Evolutionary conservation across 2,888 invertebrate genomes (phyloP), one percentile per base, ranked within the genome.

Genomic region (Podotricha telesiphe): DNA sequence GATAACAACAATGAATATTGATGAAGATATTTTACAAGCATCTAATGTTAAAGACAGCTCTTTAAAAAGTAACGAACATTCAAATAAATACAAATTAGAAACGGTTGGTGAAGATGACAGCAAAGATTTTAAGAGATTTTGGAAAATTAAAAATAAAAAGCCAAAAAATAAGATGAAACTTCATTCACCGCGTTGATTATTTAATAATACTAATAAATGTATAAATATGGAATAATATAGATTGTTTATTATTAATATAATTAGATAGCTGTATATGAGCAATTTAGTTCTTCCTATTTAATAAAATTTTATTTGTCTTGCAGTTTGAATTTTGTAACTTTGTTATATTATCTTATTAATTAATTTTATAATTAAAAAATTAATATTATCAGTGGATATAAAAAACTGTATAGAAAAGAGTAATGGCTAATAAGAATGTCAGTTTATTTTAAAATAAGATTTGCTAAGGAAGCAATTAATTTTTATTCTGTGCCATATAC

Each of bases 121-220:
- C 40, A 82, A 77, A 72, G 86, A 87, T 64, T 81, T 84, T 70
- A 78, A 79, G 74, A 77, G 85, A 70, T 85, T 90, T 76, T 89
- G 85, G 88, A 76, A 76, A 20, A 45, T 47, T 42, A 72, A 67
- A 64, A 64, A 65, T 2, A 79, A 76, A 73, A 75, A 62, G 19
- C 75, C 73, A 71, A 87, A 85, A 65, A 50, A 78, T 71, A 86
- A 83, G 73, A 34, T 71, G 45, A 71, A 68, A 13, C 53, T 65
- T 8, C 20, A 58, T 51, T 45, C 65, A 0, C 20, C 61, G 34
- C 71, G 56, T 34, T 69, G 15, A 58, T 28, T 50, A n/a, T 56
- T 42, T 15, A 15, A 13, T 20, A 45, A 20, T 22, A 17, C 11
- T 45, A 20, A 45, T 10, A 22, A n/a, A 28, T 28, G 2, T 22